These are phyloP conservation scores for Heterotis niloticus DNA, from an alignment of 2,113 vertebrate genomes.

Conservation along the genomic window DNA sequence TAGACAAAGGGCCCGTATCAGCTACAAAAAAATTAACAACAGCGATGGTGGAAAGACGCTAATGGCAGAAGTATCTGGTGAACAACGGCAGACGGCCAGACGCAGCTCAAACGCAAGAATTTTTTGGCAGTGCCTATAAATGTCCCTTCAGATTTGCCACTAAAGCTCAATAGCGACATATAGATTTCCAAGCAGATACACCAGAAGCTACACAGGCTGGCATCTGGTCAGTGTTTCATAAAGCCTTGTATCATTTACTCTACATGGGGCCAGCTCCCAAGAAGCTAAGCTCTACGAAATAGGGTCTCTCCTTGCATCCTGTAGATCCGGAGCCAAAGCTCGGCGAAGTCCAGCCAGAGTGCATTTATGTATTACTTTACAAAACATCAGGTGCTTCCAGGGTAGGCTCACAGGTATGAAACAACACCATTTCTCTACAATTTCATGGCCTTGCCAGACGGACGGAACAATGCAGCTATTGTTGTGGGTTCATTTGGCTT, in stretches of 20 bases:
- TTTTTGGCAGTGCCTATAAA: constrained; percentile 6
- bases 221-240: constrained; percentile 8
- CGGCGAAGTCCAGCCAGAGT: background rate
- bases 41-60: too few relatives aligned
- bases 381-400: constrained; percentile 18
- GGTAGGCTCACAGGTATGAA: constrained; percentile 1
- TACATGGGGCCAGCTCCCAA: constrained; percentile 1
- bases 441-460: constrained; percentile 11
- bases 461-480: constrained; percentile 16
- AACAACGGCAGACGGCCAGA: background rate
- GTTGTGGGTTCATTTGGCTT: constrained; percentile 3
- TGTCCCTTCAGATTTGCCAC: constrained; percentile 13
- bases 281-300: constrained; percentile 1
- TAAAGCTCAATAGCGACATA: constrained; percentile 11
- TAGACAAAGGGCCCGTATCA: too few relatives aligned
- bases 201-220: constrained; percentile 16
- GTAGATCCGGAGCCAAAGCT: constrained; percentile 1
- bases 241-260: constrained; percentile 13
- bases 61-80: constrained; percentile 8
- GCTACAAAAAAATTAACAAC: too few relatives aligned
- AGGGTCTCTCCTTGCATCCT: background rate
- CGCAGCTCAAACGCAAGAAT: too few relatives aligned
- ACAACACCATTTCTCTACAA: constrained; percentile 11
- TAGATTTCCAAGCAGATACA: constrained; percentile 18
- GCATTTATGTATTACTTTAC: constrained; percentile 24